Evolutionary conservation across 2,888 invertebrate genomes (phyloP).

Genomic region (Caenorhabditis sp.): DNA sequence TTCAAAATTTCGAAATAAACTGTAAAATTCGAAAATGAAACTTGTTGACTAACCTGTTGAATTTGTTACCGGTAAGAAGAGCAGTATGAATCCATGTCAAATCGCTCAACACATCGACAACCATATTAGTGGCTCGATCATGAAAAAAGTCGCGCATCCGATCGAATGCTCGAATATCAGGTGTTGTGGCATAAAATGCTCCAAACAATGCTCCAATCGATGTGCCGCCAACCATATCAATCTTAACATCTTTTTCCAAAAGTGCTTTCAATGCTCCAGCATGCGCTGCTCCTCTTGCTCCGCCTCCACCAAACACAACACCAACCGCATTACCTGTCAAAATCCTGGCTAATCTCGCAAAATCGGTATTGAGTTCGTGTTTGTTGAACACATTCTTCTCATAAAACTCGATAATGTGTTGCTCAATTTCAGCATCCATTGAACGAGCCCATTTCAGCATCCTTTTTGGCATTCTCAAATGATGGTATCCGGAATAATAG

Average conservation of each 20-base stretch:
- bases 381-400: constrained; percentile 70
- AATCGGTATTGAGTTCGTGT: constrained; percentile 76
- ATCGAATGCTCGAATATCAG: constrained; percentile 13
- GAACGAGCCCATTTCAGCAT: constrained; percentile 79
- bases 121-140: constrained; percentile 76
- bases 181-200: constrained; percentile 77
- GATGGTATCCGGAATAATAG: constrained; percentile 97
- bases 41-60: constrained; percentile 43
- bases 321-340: constrained; percentile 94
- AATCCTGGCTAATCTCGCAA: constrained; percentile 93
- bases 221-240: constrained; percentile 98
- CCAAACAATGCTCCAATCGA: constrained; percentile 98
- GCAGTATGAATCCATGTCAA: constrained; percentile 97
- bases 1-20: no score
- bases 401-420: constrained; percentile 51
- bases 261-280: constrained; percentile 95
- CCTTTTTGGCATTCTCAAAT: constrained; percentile 85
- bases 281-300: constrained; percentile 94
- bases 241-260: constrained; percentile 93
- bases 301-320: constrained; percentile 94
- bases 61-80: constrained; percentile 86
- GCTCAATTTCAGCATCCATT: not conserved
- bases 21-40: no score
- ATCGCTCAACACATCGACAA: constrained; percentile 94
- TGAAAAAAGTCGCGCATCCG: constrained; percentile 74